Evolutionary conservation across 2,113 vertebrate genomes (phyloP), one percentile per base, ranked within the genome.

Genomic region (Thomomys bottae): DNA sequence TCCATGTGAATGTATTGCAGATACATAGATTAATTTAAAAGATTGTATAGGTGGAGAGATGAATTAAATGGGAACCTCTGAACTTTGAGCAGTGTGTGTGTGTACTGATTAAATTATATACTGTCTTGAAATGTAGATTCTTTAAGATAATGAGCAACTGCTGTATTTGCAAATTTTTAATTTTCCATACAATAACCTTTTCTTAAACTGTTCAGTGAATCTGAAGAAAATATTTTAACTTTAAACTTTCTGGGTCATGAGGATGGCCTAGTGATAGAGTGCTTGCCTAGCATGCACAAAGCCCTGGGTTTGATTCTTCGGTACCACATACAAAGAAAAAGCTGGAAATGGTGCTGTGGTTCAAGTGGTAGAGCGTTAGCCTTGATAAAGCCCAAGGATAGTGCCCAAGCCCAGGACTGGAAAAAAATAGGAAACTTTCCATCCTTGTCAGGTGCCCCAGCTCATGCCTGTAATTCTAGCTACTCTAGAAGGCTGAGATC

Each of bases 111-210:
- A 59, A 75, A 80, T 81, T 88, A 30, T 3, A 1, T 78, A 15
- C 61, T 81, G 38, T 42, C 49, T 45, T 75, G 73, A 85, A 82
- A 78, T 76, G 68, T 17, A 75, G 14, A 3, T 78, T 57, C 5
- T 79, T 88, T 80, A 68, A 82, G 80, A 81, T 82, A 38, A 40
- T 68, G 18, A 89, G 66, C 49, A 79, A 79, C 26, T 18, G 36
- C 71, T 21, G 61, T 6, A 64, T 63, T 12, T 78, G 36, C 67
- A n/a, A 68, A 75, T 73, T 88, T 92, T 40, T 36, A 82, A 85
- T 64, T 8, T 26, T 64, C 86, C 66, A 24, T 73, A 49, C 5
- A 82, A 1, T 54, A 54, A 23, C 14, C 9, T 70, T 90, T 93
- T 68, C 14, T 34, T 61, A 18, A 1, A 67, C 34, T 89, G 87